Evolutionary conservation across 2,888 invertebrate species (phyloP).

Genomic region (Diarsia mendica): DNA sequence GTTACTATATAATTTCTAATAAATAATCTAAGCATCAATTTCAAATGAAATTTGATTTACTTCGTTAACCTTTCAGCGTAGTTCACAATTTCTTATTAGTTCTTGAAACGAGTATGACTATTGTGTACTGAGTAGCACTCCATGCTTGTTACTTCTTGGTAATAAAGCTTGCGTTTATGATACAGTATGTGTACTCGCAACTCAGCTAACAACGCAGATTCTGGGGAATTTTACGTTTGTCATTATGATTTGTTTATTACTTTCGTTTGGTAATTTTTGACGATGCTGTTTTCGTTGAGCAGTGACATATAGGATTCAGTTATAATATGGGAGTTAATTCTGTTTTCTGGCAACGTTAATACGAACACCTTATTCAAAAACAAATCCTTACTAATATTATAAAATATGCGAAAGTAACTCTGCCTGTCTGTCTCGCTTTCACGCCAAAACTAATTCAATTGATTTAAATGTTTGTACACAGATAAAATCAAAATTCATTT

Average conservation of each 20-base stretch:
- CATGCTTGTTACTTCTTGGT: neutral
- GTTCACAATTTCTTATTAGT: neutral
- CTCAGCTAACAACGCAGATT: neutral
- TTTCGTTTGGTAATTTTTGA: neutral
- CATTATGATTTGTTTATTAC: constrained; percentile 14
- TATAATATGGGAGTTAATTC: neutral
- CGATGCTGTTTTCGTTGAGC: neutral
- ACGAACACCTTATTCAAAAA: too few species aligned
- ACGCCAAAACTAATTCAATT: too few species aligned
- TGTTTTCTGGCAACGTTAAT: too few species aligned
- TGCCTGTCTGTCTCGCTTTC: too few species aligned
- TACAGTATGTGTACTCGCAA: neutral
- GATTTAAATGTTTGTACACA: too few species aligned
- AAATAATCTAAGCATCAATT: too few species aligned
- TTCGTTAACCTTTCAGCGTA: neutral
- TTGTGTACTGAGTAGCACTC: neutral
- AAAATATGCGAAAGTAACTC: too few species aligned
- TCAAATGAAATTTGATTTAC: neutral
- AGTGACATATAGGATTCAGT: too few species aligned
- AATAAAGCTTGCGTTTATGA: neutral
- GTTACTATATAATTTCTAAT: too few species aligned
- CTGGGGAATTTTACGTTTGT: neutral
- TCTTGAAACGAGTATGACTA: neutral
- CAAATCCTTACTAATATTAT: too few species aligned
- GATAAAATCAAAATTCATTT: too few species aligned